Conservation (phyloP, 2,888 invertebrate species). For the Drosophila neotestacea region DNA sequence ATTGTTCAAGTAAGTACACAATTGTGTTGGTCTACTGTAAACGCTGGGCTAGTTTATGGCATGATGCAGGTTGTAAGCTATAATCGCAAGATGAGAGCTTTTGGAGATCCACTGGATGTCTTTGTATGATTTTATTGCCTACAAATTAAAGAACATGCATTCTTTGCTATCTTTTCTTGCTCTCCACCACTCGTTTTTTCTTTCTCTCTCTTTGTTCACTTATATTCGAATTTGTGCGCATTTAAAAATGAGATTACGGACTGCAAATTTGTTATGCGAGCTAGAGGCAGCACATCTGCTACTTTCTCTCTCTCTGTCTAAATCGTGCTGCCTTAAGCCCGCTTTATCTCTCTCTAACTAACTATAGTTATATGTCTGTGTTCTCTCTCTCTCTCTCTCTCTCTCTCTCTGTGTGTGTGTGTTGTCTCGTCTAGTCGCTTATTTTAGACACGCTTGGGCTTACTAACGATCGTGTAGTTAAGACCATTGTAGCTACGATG, state of each 20-base stretch:
- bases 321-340: slow-evolving; percentile 19
- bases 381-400: slow-evolving; percentile 40
- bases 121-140: background rate
- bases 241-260: slow-evolving; percentile 20
- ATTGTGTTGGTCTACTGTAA: slow-evolving; percentile 19
- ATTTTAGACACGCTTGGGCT: slow-evolving; percentile 91
- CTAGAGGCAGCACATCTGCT: background rate
- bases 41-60: slow-evolving; percentile 18
- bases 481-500: slow-evolving; percentile 91
- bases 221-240: slow-evolving; percentile 39
- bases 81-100: slow-evolving; percentile 7
- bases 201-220: slow-evolving; percentile 29
- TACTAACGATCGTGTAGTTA: slow-evolving; percentile 93
- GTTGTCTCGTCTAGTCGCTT: background rate
- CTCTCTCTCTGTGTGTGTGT: background rate
- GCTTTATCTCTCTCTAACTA: slow-evolving; percentile 6
- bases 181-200: slow-evolving; percentile 2
- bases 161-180: background rate
- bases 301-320: slow-evolving; percentile 7
- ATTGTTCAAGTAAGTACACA: slow-evolving; percentile 1
- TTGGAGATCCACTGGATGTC: slow-evolving; percentile 15
- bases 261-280: slow-evolving; percentile 4
- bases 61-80: slow-evolving; percentile 1
- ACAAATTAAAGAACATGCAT: too few species aligned
- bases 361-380: slow-evolving; percentile 46